phyloP scores from a whole-genome alignment of 1,140 invertebrate genomes.

The Drosophila sechellia region DNA sequence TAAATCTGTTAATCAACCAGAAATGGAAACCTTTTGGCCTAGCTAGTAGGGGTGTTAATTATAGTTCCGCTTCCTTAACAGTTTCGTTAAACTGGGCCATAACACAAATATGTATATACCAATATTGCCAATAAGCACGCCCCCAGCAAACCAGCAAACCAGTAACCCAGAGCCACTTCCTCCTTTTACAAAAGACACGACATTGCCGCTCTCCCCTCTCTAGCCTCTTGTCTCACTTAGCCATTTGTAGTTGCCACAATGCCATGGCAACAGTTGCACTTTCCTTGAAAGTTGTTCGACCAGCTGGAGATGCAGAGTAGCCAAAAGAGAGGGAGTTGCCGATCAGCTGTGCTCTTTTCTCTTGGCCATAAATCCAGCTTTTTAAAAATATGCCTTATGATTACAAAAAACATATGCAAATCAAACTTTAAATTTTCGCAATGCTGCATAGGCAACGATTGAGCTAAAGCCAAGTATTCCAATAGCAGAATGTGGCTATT shows the following conservation, averaged over 20 bases:
- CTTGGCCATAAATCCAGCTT: slow-evolving; percentile 21
- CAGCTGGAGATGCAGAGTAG: slow-evolving; percentile 43
- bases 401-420: slow-evolving; percentile 57
- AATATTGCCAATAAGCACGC: slow-evolving; percentile 8
- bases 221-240: slow-evolving; percentile 1
- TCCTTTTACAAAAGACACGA: slow-evolving; percentile 58
- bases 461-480: slow-evolving; percentile 24
- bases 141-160: slow-evolving; percentile 43
- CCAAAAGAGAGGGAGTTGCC: slow-evolving; percentile 14
- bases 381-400: slow-evolving; percentile 11
- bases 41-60: slow-evolving; percentile 42
- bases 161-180: slow-evolving; percentile 77
- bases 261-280: slow-evolving; percentile 82
- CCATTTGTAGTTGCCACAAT: slow-evolving; percentile 60
- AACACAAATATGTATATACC: slow-evolving; percentile 4
- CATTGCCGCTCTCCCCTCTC: slow-evolving; percentile 36
- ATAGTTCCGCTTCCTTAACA: slow-evolving; percentile 50
- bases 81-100: slow-evolving; percentile 26
- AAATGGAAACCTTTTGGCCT: slow-evolving; percentile 22
- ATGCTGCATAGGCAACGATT: slow-evolving; percentile 38
- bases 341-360: slow-evolving; percentile 40
- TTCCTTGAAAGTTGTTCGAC: slow-evolving; percentile 74
- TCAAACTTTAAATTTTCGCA: slow-evolving; percentile 36
- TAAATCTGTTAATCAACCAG: slow-evolving; percentile 33
- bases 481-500: slow-evolving; percentile 38